Percentiles rank a stretch among this genome's conserved stretches.
Conservation (phyloP, 2,113 vertebrate genomes). For the Vombatus ursinus region DNA sequence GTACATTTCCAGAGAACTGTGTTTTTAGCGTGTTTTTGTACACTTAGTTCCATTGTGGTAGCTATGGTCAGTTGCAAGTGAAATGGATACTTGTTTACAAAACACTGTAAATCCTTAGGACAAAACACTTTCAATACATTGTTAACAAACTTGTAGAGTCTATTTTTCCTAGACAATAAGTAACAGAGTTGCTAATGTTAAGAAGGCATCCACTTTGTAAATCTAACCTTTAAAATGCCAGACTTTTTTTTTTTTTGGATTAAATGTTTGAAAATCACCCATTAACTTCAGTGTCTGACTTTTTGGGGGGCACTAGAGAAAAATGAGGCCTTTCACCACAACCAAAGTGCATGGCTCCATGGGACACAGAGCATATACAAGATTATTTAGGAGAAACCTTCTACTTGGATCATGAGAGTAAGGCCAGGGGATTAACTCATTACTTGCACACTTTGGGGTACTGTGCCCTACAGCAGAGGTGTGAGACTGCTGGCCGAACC, state of each 20-base stretch:
- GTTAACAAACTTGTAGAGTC: constrained; percentile 36
- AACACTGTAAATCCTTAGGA: constrained; percentile 29
- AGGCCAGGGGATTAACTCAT: neutral
- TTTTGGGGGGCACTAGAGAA: neutral
- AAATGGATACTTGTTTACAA: constrained; percentile 71
- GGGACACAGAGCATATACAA: neutral
- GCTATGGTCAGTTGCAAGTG: constrained; percentile 50
- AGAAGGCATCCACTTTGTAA: constrained; percentile 69
- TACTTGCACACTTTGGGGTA: neutral
- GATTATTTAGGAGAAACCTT: neutral
- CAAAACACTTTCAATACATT: constrained; percentile 25
- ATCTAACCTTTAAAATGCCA: constrained; percentile 67
- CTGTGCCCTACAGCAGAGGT: neutral
- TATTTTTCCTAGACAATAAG: constrained; percentile 77
- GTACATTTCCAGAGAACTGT: constrained; percentile 66
- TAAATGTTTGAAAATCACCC: constrained; percentile 59
- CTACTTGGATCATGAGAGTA: neutral
- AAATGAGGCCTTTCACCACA: neutral
- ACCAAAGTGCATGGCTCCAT: neutral
- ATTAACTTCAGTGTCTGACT: neutral
- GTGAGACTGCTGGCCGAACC: neutral
- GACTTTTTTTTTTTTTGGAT: constrained; percentile 70
- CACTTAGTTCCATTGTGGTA: constrained; percentile 68
- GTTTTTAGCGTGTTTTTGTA: constrained; percentile 70
- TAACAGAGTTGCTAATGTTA: constrained; percentile 64